Evolutionary conservation across 2,113 vertebrate species (phyloP).

Genomic region (Eidolon helvum): DNA sequence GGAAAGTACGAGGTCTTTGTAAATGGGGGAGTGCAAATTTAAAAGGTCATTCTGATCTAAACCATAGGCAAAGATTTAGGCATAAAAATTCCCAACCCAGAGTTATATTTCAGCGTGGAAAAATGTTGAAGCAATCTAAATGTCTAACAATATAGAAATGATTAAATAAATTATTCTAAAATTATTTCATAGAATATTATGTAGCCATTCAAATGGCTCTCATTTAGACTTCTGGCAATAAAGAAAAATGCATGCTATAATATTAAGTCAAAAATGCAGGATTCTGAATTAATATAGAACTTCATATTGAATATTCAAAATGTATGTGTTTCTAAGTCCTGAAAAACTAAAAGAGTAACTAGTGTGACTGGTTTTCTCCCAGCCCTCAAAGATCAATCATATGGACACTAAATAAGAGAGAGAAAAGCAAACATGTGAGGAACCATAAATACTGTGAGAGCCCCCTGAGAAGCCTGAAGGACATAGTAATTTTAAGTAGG

Average conservation of each 20-base stretch:
- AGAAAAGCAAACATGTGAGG: background rate
- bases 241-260: background rate
- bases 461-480: background rate
- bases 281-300: background rate
- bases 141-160: background rate
- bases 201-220: background rate
- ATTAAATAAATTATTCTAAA: background rate
- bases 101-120: background rate
- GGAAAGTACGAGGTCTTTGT: background rate
- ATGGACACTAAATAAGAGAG: background rate
- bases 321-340: background rate
- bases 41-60: constrained; percentile 41
- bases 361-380: background rate
- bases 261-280: background rate
- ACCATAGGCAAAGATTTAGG: background rate
- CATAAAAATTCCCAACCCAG: background rate
- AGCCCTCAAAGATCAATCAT: background rate
- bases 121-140: background rate
- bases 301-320: constrained; percentile 18
- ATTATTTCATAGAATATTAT: constrained; percentile 11
- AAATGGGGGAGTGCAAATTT: background rate
- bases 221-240: background rate
- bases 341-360: background rate
- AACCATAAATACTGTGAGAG: background rate
- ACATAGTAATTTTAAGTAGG: background rate